Conservation (phyloP, 2,888 invertebrate species). For the Clunio marinus region DNA sequence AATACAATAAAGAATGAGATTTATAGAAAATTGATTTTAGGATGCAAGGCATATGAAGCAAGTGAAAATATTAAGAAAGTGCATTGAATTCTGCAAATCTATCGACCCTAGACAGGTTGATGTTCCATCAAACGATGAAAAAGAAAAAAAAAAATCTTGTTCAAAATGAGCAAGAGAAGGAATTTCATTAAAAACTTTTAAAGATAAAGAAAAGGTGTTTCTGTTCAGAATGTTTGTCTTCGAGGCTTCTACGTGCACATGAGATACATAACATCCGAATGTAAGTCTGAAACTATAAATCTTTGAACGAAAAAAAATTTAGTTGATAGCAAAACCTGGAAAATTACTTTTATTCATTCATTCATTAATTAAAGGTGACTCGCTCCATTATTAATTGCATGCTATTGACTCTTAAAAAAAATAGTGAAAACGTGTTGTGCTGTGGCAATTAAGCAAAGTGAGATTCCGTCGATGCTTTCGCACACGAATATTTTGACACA, state of each 20-base stretch:
- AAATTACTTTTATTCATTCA: background rate
- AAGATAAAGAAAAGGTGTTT: background rate
- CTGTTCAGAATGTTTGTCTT: too few relatives aligned
- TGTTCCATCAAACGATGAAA: background rate
- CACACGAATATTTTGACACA: background rate
- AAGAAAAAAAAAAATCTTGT: too few relatives aligned
- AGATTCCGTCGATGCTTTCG: background rate
- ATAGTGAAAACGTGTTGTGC: background rate
- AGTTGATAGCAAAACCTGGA: too few relatives aligned
- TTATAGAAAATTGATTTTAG: background rate
- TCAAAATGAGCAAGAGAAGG: background rate
- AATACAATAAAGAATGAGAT: background rate
- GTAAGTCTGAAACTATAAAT: background rate
- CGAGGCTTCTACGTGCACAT: background rate
- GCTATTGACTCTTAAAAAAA: conserved; percentile 4
- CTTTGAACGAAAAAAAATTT: background rate
- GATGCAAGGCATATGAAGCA: background rate
- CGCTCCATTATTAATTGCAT: conserved; percentile 1
- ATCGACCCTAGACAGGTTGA: conserved; percentile 3
- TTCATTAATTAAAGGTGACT: background rate
- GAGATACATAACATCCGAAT: too few relatives aligned
- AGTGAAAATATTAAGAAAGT: background rate
- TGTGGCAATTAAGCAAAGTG: background rate
- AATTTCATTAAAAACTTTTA: background rate
- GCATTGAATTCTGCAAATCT: background rate